phyloP scores from a whole-genome alignment of 2,888 invertebrate genomes.

The Netelia melanura region DNA sequence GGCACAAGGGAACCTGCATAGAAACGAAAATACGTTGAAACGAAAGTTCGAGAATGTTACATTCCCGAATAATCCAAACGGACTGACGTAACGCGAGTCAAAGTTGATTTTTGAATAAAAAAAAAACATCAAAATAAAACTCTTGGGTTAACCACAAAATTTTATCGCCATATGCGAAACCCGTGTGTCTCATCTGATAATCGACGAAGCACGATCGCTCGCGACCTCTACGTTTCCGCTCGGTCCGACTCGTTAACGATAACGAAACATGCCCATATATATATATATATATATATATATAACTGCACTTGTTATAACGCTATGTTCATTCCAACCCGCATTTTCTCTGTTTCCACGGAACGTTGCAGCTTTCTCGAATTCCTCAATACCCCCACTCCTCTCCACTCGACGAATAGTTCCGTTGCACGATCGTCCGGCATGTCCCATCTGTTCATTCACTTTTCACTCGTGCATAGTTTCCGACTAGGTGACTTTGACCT shows the following conservation, averaged over 20 bases:
- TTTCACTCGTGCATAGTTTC: slow-evolving; percentile 40
- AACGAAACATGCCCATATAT: background rate
- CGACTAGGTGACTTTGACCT: slow-evolving; percentile 63
- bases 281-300: background rate
- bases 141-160: background rate
- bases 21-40: no score
- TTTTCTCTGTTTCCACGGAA: background rate
- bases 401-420: slow-evolving; percentile 25
- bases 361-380: slow-evolving; percentile 46
- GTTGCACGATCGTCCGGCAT: slow-evolving; percentile 17
- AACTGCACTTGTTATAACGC: background rate
- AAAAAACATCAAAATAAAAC: background rate
- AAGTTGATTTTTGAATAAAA: background rate
- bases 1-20: background rate
- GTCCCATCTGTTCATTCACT: slow-evolving; percentile 45
- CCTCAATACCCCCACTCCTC: slow-evolving; percentile 18
- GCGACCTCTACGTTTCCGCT: background rate
- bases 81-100: no score
- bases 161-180: background rate
- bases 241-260: background rate
- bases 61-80: no score
- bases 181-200: background rate
- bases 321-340: background rate
- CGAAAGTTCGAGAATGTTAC: no score
- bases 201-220: background rate